These are phyloP conservation scores for Rotaria sp. DNA, from an alignment of 2,888 invertebrate species.

Conservation along the genomic window DNA sequence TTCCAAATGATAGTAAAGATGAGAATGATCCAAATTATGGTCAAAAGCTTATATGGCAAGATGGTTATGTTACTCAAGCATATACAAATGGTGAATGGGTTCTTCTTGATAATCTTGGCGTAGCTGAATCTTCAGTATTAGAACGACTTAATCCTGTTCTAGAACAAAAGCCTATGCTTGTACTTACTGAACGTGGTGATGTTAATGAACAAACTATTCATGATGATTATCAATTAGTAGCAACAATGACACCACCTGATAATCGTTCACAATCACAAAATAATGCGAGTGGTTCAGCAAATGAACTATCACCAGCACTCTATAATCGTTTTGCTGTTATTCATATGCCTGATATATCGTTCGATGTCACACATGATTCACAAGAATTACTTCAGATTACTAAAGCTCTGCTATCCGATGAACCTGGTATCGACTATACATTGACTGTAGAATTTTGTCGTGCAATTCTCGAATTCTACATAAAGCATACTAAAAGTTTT, in stretches of 20 bases:
- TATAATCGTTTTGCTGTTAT: background rate
- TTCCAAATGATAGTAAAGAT: background rate
- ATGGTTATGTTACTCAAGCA: background rate
- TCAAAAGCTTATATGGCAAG: background rate
- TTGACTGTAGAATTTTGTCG: background rate
- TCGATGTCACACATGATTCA: background rate
- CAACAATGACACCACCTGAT: background rate
- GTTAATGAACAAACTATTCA: background rate
- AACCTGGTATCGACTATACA: background rate
- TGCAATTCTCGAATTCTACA: background rate
- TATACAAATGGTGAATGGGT: background rate
- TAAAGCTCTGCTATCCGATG: background rate
- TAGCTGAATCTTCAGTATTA: background rate
- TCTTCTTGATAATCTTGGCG: background rate
- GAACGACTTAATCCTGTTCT: background rate
- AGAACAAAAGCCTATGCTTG: background rate
- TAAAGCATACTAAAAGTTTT: background rate
- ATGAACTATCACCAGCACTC: background rate
- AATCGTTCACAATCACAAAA: background rate
- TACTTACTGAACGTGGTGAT: background rate
- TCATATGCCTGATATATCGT: background rate
- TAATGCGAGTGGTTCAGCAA: background rate
- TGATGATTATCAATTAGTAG: background rate
- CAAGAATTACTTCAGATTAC: background rate
- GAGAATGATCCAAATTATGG: background rate